Evolutionary conservation across 23 tunicate species (phyloP).

Genomic region (Phallusia fumigata): DNA sequence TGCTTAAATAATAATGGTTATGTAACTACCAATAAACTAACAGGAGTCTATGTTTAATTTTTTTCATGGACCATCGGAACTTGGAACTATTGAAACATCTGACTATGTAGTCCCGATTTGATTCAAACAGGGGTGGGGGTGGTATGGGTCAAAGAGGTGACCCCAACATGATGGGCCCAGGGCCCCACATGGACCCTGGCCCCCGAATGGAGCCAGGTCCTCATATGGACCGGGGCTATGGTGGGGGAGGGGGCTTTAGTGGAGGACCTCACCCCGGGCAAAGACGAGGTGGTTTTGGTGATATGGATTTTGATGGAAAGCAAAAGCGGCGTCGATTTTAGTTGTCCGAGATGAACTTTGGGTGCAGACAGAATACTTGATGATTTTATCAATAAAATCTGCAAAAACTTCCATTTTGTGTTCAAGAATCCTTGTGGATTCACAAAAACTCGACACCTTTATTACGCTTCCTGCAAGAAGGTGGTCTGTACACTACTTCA

Average conservation of each 20-base stretch:
- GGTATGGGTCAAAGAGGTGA: conserved; percentile 30
- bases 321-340: conserved; percentile 71
- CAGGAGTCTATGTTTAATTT: not conserved
- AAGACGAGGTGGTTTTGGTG: conserved; percentile 55
- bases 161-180: conserved; percentile 1
- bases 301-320: conserved; percentile 49
- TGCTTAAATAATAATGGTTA: not conserved
- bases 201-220: not conserved
- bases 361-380: no score
- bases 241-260: conserved; percentile 26
- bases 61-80: not conserved
- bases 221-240: conserved; percentile 33
- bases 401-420: no score
- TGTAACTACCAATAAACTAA: not conserved
- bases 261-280: conserved; percentile 28
- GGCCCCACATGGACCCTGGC: no score
- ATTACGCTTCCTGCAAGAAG: no score
- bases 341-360: not conserved
- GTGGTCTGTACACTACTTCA: no score
- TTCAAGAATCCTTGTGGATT: no score
- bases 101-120: conserved; percentile 45
- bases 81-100: not conserved
- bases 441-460: no score
- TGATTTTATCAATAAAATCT: no score
- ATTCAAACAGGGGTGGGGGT: conserved; percentile 23